These are phyloP conservation scores for Caenorhabditis sulstoni DNA, from an alignment of 2,888 invertebrate species.

Conservation along the genomic window DNA sequence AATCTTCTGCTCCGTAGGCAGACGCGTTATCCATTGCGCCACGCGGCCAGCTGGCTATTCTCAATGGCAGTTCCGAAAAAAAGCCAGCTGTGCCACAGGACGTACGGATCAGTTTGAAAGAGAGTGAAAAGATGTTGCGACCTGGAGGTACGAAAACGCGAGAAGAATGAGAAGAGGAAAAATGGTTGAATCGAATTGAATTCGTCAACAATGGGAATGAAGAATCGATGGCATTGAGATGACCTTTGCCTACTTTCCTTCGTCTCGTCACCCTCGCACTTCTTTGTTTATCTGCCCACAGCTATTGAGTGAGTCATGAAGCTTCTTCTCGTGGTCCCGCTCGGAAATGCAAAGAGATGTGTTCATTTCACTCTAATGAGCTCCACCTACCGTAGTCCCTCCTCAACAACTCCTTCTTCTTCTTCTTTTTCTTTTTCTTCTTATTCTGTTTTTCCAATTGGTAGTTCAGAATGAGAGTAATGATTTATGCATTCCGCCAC, in stretches of 20 bases:
- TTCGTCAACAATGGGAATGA: conserved; percentile 35
- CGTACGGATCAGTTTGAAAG: neutral
- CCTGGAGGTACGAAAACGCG: neutral
- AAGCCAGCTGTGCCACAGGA: neutral
- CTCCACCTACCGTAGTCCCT: conserved; percentile 14
- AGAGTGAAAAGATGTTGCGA: neutral
- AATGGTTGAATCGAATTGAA: neutral
- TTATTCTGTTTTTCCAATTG: neutral
- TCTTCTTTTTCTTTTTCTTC: no score
- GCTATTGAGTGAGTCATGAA: conserved; percentile 4
- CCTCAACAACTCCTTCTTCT: neutral
- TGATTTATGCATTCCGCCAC: conserved; percentile 50
- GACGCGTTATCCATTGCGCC: conserved; percentile 80
- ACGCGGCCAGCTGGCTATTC: conserved; percentile 59
- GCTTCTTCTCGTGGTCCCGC: conserved; percentile 8
- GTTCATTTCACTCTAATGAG: conserved; percentile 15
- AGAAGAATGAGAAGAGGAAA: neutral
- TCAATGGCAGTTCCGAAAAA: no score
- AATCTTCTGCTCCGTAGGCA: conserved; percentile 81
- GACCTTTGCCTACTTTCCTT: conserved; percentile 45
- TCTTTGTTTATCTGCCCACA: conserved; percentile 46
- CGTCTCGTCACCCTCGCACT: conserved; percentile 29
- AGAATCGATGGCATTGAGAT: conserved; percentile 44
- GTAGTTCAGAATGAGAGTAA: no score
- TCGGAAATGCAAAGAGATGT: conserved; percentile 40